A percentile compares a stretch with the other conserved stretches of the same genome.
Evolutionary conservation across 2,888 invertebrate species (phyloP).

Genomic region (Apotomis turbidana): DNA sequence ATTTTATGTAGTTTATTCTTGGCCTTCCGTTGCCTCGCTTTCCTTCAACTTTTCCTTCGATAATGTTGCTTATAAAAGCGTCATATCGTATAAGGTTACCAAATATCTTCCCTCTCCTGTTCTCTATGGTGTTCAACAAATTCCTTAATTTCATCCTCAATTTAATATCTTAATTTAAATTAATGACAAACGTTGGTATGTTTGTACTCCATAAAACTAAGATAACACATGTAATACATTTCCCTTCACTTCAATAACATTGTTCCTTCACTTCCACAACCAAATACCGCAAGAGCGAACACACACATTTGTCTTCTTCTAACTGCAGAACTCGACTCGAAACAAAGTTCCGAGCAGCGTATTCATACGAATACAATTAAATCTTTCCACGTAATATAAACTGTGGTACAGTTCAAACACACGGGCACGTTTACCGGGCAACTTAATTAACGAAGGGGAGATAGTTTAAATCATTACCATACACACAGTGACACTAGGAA

Average conservation of each 20-base stretch:
- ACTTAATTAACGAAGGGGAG: constrained; percentile 21
- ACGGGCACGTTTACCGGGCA: constrained; percentile 13
- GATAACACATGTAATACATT: not conserved
- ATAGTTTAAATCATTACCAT: constrained; percentile 23
- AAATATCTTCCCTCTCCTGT: too few species aligned
- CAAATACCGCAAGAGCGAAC: constrained; percentile 14
- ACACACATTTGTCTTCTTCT: constrained; percentile 14
- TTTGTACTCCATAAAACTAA: too few species aligned
- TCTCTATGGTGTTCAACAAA: too few species aligned
- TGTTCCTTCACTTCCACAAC: not conserved
- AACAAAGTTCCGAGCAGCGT: constrained; percentile 11
- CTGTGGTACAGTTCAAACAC: constrained; percentile 18
- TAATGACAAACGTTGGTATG: too few species aligned
- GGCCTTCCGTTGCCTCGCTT: too few species aligned
- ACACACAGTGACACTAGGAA: not conserved
- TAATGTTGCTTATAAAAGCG: too few species aligned
- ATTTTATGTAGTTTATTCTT: too few species aligned
- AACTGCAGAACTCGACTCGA: not conserved
- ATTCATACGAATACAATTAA: constrained; percentile 33
- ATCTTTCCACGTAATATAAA: constrained; percentile 32
- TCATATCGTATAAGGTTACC: too few species aligned
- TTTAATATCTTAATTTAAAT: too few species aligned
- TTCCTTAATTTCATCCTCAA: too few species aligned
- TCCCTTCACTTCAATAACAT: not conserved
- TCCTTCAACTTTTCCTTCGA: too few species aligned